Evolutionary conservation across 2,888 invertebrate genomes (phyloP), one percentile per base, ranked within the genome.

Genomic region (Pyrochroa serraticornis): DNA sequence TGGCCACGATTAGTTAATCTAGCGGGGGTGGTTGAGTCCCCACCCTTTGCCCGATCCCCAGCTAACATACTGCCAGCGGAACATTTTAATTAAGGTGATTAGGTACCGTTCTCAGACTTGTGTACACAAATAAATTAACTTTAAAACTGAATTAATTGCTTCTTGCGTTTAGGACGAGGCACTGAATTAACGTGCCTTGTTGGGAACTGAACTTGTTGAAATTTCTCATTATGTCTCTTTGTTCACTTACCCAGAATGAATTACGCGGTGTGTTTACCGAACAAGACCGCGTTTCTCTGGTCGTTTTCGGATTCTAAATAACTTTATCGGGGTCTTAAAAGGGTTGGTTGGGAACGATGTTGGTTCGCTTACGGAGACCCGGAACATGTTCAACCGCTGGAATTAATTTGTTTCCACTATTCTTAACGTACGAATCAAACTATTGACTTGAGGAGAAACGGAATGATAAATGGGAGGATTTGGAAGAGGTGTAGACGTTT

Each of bases 21-120:
- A 75, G 70, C 68, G 70, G 22, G 73, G 60, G 35, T 22, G 45
- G 41, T 37, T 51, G 38, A 33, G 32, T n/a, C 38, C 39, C 43
- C 37, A 10, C 2, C 14, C 36, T 45, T 41, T 37, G 22, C 43
- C 60, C 22, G 22, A 22, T 5, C 22, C 22, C 22, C 22, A 22
- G 22, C 22, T 61, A 61, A 65, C 63, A 55, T 64, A 65, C 62
- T 52, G 53, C 64, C 58, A 32, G 42, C 64, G 68, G 72, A 73
- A 73, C 76, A 75, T 78, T 79, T 79, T 79, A 79, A 79, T 79
- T 79, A 79, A 78, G 75, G 78, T 79, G 78, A 79, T 79, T 79
- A 79, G 76, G 76, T 77, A 76, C 74, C 71, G 69, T 70, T 72
- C 69, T 71, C 73, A 67, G 71, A 70, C 70, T 75, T 75, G 74